These are phyloP conservation scores for Elegia similella DNA, from an alignment of 2,888 invertebrate species.

Conservation along the genomic window DNA sequence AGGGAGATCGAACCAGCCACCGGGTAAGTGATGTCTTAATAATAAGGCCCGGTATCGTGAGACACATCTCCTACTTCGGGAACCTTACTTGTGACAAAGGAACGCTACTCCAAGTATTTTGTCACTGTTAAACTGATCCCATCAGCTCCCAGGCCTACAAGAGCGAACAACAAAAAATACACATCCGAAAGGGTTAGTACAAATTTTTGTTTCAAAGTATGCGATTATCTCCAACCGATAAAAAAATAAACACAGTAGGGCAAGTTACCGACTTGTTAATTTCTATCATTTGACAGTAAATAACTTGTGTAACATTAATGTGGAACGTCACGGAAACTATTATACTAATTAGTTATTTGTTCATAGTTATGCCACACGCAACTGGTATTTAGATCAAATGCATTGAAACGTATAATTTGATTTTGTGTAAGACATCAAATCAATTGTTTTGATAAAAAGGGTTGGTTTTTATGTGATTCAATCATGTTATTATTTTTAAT, in stretches of 20 bases:
- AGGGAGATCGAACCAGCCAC: constrained; percentile 68
- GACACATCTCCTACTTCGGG: constrained; percentile 64
- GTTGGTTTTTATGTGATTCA: constrained; percentile 59
- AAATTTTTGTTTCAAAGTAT: constrained; percentile 60
- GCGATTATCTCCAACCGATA: constrained; percentile 55
- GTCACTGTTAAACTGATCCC: constrained; percentile 78
- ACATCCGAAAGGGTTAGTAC: constrained; percentile 62
- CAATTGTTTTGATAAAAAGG: constrained; percentile 62
- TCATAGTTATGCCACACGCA: constrained; percentile 50
- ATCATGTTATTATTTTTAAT: constrained; percentile 73
- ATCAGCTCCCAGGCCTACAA: constrained; percentile 54
- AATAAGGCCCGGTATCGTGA: constrained; percentile 76
- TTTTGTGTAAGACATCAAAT: constrained; percentile 66
- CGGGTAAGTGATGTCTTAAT: constrained; percentile 80
- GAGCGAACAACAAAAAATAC: constrained; percentile 57
- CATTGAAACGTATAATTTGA: constrained; percentile 64
- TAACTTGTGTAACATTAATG: constrained; percentile 50
- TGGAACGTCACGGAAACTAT: constrained; percentile 56
- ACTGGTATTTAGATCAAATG: constrained; percentile 44
- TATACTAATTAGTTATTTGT: constrained; percentile 43
- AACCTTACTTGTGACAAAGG: constrained; percentile 69
- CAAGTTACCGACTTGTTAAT: constrained; percentile 46
- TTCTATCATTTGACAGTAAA: constrained; percentile 46
- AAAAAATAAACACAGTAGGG: constrained; percentile 51
- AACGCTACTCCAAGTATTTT: constrained; percentile 70